phyloP scores from a whole-genome alignment of 37 sponge, comb jelly and placozoan genomes.

The Dysidea cf. avara region DNA sequence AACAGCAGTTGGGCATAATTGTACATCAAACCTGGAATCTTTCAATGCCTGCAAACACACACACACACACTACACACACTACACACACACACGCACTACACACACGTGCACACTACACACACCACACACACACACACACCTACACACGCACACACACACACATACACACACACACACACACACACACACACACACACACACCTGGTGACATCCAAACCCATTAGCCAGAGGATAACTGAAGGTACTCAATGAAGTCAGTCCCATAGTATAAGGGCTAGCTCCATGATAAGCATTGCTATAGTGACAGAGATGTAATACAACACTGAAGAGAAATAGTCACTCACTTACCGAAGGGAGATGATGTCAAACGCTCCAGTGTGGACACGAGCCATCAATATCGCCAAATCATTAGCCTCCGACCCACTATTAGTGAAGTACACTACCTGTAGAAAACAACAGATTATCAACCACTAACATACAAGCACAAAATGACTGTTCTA shows the following conservation, averaged over 20 bases:
- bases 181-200: slow-evolving; percentile 20
- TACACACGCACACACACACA: no score
- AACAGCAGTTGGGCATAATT: not conserved
- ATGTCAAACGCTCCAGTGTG: slow-evolving; percentile 88
- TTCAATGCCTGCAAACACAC: no score
- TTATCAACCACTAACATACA: not conserved
- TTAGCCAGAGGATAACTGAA: slow-evolving; percentile 71
- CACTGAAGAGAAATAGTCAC: not conserved
- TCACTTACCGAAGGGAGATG: slow-evolving; percentile 67
- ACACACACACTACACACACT: no score
- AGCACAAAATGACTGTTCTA: no score
- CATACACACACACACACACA: not conserved
- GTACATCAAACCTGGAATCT: no score
- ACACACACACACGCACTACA: no score
- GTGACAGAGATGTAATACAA: no score
- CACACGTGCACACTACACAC: no score
- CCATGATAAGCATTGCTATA: slow-evolving; percentile 96
- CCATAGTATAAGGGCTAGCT: slow-evolving; percentile 63
- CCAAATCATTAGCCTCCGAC: slow-evolving; percentile 94
- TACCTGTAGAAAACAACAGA: slow-evolving; percentile 42
- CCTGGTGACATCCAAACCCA: slow-evolving; percentile 49
- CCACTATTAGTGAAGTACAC: slow-evolving; percentile 95
- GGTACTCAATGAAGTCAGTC: slow-evolving; percentile 63
- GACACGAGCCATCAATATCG: slow-evolving; percentile 86
- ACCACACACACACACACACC: no score